These are phyloP conservation scores for Loris lydekkerianus DNA, from an alignment of 2,797 vertebrate genomes.

Conservation along the genomic window DNA sequence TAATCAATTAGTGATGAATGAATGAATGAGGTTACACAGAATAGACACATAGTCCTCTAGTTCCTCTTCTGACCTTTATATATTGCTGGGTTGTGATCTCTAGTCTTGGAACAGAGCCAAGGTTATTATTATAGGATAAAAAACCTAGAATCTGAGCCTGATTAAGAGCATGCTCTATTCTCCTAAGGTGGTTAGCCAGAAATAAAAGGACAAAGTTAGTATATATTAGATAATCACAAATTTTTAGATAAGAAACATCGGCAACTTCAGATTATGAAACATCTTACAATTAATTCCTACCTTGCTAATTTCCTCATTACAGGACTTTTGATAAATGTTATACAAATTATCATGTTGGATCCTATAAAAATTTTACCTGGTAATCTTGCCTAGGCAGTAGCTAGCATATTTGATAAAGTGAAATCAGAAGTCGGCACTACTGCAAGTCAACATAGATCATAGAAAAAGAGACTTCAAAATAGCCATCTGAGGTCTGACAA, in stretches of 20 bases:
- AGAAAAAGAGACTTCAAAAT: not conserved
- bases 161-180: not conserved
- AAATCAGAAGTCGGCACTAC: not conserved
- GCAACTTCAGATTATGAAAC: not conserved
- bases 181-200: not conserved
- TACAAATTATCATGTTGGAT: not conserved
- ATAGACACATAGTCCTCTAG: not conserved
- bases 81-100: not conserved
- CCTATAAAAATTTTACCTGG: not conserved
- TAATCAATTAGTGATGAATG: not conserved
- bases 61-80: not conserved
- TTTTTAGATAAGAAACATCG: not conserved
- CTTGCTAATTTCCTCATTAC: not conserved
- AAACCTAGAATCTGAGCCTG: not conserved
- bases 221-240: not conserved
- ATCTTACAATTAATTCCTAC: not conserved
- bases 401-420: not conserved
- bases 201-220: not conserved
- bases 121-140: not conserved
- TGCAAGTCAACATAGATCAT: not conserved
- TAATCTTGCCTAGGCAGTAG: not conserved
- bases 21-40: not conserved
- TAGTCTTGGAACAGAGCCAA: not conserved
- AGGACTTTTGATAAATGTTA: not conserved
- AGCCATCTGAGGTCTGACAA: too few species aligned